Evolutionary conservation across 2,113 vertebrate genomes (phyloP).

Genomic region (Ophiodon elongatus): DNA sequence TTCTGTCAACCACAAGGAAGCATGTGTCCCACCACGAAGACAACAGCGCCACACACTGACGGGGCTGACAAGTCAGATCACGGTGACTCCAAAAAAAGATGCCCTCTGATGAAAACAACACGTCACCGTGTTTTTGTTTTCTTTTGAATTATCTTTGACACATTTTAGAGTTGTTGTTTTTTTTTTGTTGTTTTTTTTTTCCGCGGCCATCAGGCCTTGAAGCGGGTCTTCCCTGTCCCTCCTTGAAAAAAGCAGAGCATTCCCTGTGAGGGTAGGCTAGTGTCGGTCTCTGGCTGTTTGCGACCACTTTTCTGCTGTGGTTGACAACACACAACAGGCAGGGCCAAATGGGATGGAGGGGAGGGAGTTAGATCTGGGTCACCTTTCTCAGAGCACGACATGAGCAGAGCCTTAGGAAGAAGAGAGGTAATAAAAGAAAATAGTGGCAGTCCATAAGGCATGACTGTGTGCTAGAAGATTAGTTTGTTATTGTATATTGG

Average conservation of each 20-base stretch:
- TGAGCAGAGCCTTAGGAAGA: slow-evolving; percentile 45
- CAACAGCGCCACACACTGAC: slow-evolving; percentile 53
- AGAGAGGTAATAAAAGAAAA: slow-evolving; percentile 12
- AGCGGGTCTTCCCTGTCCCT: slow-evolving; percentile 19
- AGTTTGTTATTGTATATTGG: neutral
- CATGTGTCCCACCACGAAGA: slow-evolving; percentile 63
- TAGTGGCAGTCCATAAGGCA: neutral
- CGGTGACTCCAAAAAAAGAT: slow-evolving; percentile 39
- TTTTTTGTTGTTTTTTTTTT: slow-evolving; percentile 27
- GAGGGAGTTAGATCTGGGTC: slow-evolving; percentile 76
- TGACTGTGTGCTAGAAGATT: slow-evolving; percentile 10
- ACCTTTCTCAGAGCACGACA: slow-evolving; percentile 82
- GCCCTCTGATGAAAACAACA: slow-evolving; percentile 52
- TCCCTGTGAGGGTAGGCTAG: slow-evolving; percentile 88
- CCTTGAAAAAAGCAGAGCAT: slow-evolving; percentile 83
- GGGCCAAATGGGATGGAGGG: slow-evolving; percentile 93
- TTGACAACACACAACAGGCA: slow-evolving; percentile 99
- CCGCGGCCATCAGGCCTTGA: neutral
- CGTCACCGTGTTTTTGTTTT: slow-evolving; percentile 44
- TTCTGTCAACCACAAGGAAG: slow-evolving; percentile 60
- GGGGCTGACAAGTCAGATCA: slow-evolving; percentile 49
- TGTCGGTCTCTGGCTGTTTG: slow-evolving; percentile 96
- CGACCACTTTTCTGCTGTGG: slow-evolving; percentile 99
- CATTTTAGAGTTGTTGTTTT: slow-evolving; percentile 13
- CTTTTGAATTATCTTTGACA: slow-evolving; percentile 52